These are phyloP conservation scores for Eutolmus rufibarbis DNA, from an alignment of 2,888 invertebrate genomes.

Conservation along the genomic window DNA sequence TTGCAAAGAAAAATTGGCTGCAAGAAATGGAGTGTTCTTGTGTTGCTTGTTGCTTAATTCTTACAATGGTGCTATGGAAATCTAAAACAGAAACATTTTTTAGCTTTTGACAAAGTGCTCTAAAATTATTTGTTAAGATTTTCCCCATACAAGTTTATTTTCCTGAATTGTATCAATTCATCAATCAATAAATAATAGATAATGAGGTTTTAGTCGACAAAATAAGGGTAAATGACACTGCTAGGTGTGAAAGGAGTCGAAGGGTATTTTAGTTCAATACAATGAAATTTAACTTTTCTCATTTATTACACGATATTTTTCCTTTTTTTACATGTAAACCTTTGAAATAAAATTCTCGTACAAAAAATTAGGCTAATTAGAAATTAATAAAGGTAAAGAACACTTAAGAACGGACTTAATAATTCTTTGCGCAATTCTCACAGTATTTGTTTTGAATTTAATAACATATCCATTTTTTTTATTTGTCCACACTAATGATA, in stretches of 20 bases:
- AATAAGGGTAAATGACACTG: not conserved
- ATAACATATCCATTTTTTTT: slow-evolving; percentile 21
- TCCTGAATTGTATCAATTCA: no score
- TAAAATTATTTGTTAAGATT: no score
- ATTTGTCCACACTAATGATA: not conserved
- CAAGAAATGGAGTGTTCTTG: no score
- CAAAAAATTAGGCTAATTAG: slow-evolving; percentile 40
- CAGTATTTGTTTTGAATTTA: slow-evolving; percentile 5
- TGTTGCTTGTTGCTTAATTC: no score
- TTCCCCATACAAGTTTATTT: no score
- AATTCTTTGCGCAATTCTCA: slow-evolving; percentile 32
- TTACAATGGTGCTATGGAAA: no score
- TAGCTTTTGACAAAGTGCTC: no score
- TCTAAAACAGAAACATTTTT: no score
- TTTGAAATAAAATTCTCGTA: slow-evolving; percentile 37
- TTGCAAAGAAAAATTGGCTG: no score
- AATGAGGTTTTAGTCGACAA: not conserved
- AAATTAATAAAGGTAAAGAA: slow-evolving; percentile 34
- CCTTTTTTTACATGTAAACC: slow-evolving; percentile 25
- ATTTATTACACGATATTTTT: slow-evolving; percentile 39
- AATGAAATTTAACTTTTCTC: slow-evolving; percentile 3
- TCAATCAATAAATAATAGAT: no score
- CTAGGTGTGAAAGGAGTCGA: not conserved
- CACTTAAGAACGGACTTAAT: slow-evolving; percentile 27
- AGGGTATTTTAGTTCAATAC: not conserved